These are phyloP conservation scores for Tethya wilhelma DNA, from an alignment of 37 sponge, comb jelly and placozoan genomes.

Conservation along the genomic window DNA sequence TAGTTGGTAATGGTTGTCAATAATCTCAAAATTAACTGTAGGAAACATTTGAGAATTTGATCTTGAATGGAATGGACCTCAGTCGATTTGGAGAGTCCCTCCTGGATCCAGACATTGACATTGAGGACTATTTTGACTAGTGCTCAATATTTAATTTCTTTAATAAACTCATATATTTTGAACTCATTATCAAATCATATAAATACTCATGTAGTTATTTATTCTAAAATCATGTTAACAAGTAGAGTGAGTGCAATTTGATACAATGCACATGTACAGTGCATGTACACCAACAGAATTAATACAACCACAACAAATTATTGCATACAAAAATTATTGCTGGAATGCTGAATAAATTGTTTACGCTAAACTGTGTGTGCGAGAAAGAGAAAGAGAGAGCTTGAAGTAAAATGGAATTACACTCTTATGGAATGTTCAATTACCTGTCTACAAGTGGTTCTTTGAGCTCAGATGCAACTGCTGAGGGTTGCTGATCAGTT, in stretches of 20 bases:
- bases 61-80: constrained; percentile 94
- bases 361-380: constrained; percentile 3
- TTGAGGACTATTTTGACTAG: constrained; percentile 99
- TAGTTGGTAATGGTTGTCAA: not conserved
- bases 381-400: constrained; percentile 7
- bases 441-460: constrained; percentile 90
- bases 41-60: constrained; percentile 98
- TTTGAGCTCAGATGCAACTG: constrained; percentile 72
- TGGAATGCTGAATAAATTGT: not conserved
- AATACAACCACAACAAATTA: no score
- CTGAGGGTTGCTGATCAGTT: constrained; percentile 67
- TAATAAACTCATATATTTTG: not conserved
- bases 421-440: not conserved
- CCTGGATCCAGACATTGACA: constrained; percentile 94
- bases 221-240: not conserved
- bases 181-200: not conserved
- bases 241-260: not conserved
- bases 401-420: not conserved
- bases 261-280: no score
- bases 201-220: not conserved
- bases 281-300: no score
- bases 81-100: constrained; percentile 83
- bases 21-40: constrained; percentile 3
- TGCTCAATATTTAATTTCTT: no score
- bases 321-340: no score